Evolutionary conservation across 2,888 invertebrate genomes (phyloP).

Genomic region (Yponomeuta malinellus): DNA sequence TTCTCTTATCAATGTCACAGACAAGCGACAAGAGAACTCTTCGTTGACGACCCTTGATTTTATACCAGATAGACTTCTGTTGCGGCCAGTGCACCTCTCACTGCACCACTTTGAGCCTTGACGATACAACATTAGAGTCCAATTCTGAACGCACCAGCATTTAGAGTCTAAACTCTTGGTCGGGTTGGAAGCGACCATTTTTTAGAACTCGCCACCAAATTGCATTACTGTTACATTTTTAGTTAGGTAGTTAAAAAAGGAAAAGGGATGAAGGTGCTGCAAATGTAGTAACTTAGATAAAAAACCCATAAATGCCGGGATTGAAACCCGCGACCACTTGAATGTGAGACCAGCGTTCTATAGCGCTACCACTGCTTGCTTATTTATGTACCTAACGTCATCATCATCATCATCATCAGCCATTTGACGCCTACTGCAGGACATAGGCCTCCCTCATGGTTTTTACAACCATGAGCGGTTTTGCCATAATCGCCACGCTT

Average conservation of each 20-base stretch:
- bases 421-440: no score
- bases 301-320: no score
- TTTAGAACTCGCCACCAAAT: neutral
- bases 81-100: neutral
- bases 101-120: neutral
- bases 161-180: neutral
- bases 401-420: no score
- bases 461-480: no score
- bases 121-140: neutral
- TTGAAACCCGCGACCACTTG: no score
- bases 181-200: neutral
- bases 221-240: neutral
- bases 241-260: neutral
- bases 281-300: no score
- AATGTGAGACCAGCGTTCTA: no score
- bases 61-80: neutral
- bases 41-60: slow-evolving; percentile 4
- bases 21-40: neutral
- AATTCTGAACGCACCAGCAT: neutral
- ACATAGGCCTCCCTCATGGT: no score
- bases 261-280: no score
- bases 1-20: neutral
- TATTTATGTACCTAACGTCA: no score
- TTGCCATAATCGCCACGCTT: no score
- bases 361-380: no score